Conservation (phyloP, 2,113 vertebrate species). For the Andinoacara biseriatus region DNA sequence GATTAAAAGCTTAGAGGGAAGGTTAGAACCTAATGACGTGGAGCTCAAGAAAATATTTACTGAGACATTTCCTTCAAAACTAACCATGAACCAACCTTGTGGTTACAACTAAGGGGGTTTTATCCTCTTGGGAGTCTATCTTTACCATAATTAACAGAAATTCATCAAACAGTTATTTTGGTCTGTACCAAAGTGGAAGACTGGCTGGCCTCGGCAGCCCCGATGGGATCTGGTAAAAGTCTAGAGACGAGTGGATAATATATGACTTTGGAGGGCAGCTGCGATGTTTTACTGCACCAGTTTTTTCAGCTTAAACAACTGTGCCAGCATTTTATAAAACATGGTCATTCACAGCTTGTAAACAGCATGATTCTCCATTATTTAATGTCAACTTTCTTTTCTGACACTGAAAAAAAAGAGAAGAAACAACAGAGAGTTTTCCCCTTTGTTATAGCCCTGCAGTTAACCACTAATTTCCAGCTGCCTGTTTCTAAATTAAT, state of each 20-base stretch:
- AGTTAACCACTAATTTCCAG: constrained; percentile 38
- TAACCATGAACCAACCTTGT: not conserved
- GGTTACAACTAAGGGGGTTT: not conserved
- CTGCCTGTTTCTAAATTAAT: constrained; percentile 37
- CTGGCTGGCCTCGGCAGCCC: not conserved
- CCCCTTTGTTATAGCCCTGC: not conserved
- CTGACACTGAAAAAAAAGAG: constrained; percentile 15
- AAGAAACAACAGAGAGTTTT: not conserved
- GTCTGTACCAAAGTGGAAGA: not conserved
- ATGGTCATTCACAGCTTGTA: constrained; percentile 9
- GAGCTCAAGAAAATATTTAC: not conserved
- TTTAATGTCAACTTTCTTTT: constrained; percentile 36
- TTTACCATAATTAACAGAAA: not conserved
- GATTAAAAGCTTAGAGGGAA: not conserved
- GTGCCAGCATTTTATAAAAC: constrained; percentile 8
- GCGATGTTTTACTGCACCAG: not conserved
- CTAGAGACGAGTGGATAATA: not conserved
- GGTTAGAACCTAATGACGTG: not conserved
- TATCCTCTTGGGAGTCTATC: too few species aligned
- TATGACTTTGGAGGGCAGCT: not conserved
- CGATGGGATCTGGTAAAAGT: not conserved
- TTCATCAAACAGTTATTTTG: not conserved
- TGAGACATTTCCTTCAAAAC: not conserved
- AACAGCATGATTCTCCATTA: not conserved
- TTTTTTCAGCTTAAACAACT: not conserved